Evolutionary conservation across 2,113 vertebrate species (phyloP), one percentile per base, ranked within the genome.

Genomic region (Nothoprocta pentlandii): DNA sequence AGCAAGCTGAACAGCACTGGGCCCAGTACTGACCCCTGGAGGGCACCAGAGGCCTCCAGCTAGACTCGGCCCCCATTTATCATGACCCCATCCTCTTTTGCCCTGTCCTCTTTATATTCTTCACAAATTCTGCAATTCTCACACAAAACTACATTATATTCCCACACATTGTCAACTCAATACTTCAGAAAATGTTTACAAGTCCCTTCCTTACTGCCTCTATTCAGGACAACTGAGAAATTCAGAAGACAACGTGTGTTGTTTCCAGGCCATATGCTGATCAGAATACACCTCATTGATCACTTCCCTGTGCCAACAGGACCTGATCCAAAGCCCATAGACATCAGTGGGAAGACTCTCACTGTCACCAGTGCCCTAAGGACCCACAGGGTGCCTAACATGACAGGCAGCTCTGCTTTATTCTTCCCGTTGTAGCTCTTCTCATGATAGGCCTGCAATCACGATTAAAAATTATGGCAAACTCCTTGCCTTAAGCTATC

Each of bases 161-260:
- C 21, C 62, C 36, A 93, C 16, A 23, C 47, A 44, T 10, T 86
- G 61, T 51, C 32, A 93, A 94, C 80, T 41, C 3, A 91, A 2
- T 78, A 74, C 80, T 91, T 93, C 75, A 87, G 64, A 70, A 88
- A 3, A 34, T 75, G 42, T 94, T 96, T 85, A 92, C 53, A 61
- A 91, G 66, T 63, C 62, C 34, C 32, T 49, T 84, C 34, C 83
- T 83, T 86, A 73, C 83, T 81, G 73, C 80, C 73, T 88, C 59
- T 86, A 53, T 88, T 91, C 56, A 75, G 68, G 54, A 77, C 0
- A 3, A 80, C 36, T 22, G 32, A 80, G 51, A 91, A 94, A 83
- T 68, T 62, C 73, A 92, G 61, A 77, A 81, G 77, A 44, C 80
- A 95, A 69, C 53, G 83, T 42, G 19, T n/a, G 21, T 23, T 19